Conservation (phyloP, 1,140 invertebrate species). For the Tetraneura akinire region DNA sequence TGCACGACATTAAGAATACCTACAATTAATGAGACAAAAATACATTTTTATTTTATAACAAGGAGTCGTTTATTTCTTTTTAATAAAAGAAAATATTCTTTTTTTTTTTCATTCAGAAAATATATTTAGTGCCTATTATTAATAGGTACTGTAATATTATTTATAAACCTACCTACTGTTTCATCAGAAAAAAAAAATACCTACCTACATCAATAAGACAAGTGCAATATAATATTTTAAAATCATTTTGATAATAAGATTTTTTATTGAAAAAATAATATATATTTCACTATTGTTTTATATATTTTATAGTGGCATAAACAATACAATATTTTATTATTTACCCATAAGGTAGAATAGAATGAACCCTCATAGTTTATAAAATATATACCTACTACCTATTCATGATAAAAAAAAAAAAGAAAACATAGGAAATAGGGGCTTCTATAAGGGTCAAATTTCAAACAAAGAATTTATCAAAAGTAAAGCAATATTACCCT, state of each 20-base stretch:
- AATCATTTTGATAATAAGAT: too few species aligned
- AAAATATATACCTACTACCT: too few species aligned
- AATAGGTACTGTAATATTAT: background rate
- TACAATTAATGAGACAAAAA: conserved; percentile 33
- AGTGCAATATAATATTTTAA: too few species aligned
- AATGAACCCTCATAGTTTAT: background rate
- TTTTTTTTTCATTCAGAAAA: background rate
- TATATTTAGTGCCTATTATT: background rate
- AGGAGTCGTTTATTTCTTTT: background rate
- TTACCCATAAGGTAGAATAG: background rate
- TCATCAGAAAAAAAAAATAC: background rate
- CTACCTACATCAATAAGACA: background rate
- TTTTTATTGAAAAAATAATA: too few species aligned
- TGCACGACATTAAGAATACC: conserved; percentile 3
- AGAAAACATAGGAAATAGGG: conserved; percentile 8
- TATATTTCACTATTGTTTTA: too few species aligned
- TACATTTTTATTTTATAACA: background rate
- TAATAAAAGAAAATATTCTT: background rate
- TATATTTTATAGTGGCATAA: too few species aligned
- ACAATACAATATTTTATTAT: too few species aligned
- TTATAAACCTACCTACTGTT: background rate
- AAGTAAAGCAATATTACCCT: background rate
- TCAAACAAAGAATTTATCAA: conserved; percentile 1
- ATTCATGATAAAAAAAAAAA: too few species aligned
- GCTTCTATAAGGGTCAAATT: conserved; percentile 14